Conservation (phyloP, 1,140 invertebrate species). For the Pseudomyrmex concolor region DNA sequence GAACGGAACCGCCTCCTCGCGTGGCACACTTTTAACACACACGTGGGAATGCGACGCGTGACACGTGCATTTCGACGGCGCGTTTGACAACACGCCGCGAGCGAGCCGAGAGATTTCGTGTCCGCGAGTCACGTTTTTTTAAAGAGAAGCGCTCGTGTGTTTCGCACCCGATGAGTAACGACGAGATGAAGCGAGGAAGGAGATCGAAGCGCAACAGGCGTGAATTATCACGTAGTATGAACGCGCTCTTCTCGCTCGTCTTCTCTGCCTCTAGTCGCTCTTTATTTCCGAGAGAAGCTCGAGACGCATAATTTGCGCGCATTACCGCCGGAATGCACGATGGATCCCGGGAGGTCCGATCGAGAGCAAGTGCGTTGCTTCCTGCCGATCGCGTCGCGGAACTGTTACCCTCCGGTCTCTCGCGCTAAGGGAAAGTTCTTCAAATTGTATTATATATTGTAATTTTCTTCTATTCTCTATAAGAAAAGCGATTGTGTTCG, state of each 20-base stretch:
- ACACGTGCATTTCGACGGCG: neutral
- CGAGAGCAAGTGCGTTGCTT: constrained; percentile 50
- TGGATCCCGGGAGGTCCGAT: constrained; percentile 41
- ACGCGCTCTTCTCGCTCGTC: constrained; percentile 65
- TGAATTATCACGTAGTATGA: constrained; percentile 66
- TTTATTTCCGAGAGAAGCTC: constrained; percentile 66
- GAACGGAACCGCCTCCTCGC: neutral
- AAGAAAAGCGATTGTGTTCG: neutral
- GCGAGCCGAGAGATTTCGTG: no score
- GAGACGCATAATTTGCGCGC: constrained; percentile 81
- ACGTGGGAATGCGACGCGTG: constrained; percentile 6
- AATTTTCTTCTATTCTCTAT: constrained; percentile 36
- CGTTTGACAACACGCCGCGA: neutral
- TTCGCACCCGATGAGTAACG: constrained; percentile 8
- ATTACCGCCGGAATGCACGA: constrained; percentile 76
- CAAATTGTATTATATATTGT: constrained; percentile 1
- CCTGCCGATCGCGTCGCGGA: constrained; percentile 62
- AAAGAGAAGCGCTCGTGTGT: neutral
- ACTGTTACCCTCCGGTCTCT: neutral
- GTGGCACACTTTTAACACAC: constrained; percentile 1
- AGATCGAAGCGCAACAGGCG: constrained; percentile 17
- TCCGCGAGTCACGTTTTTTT: neutral
- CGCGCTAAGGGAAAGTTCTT: neutral
- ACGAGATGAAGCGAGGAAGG: constrained; percentile 26
- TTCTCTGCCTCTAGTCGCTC: constrained; percentile 67